Evolutionary conservation across 2,797 vertebrate genomes (phyloP).

Genomic region (Anguilla anguilla): DNA sequence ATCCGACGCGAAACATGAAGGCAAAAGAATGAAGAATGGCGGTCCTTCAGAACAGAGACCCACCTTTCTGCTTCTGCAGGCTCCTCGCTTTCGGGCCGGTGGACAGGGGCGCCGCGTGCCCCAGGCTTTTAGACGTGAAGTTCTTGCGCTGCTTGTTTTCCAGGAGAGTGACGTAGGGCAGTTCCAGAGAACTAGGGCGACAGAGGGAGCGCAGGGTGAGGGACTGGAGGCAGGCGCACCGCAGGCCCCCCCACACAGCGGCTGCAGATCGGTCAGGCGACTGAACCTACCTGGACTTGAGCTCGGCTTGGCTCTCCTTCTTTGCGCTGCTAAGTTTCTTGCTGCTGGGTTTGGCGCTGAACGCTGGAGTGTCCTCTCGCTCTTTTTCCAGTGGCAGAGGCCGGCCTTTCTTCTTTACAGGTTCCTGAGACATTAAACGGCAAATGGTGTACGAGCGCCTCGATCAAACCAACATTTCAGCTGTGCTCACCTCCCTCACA

Average conservation of each 20-base stretch:
- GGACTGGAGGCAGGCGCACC: not conserved
- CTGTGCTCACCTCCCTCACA: not conserved
- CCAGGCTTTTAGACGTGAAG: constrained; percentile 81
- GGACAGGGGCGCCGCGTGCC: constrained; percentile 64
- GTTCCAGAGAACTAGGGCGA: constrained; percentile 85
- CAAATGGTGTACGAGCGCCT: not conserved
- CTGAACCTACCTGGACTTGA: constrained; percentile 82
- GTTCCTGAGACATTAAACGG: constrained; percentile 73
- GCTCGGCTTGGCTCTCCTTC: constrained; percentile 83
- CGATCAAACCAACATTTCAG: not conserved
- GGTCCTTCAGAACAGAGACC: constrained; percentile 36
- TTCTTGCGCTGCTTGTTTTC: constrained; percentile 91
- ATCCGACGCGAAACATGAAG: not conserved
- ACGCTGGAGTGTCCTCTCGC: constrained; percentile 79
- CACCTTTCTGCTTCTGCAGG: constrained; percentile 84
- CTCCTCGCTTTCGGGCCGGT: constrained; percentile 80
- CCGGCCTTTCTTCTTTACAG: constrained; percentile 89
- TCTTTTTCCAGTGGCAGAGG: constrained; percentile 72
- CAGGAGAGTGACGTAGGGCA: constrained; percentile 82
- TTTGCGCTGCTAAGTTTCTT: constrained; percentile 82
- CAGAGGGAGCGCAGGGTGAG: constrained; percentile 32
- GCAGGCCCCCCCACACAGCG: not conserved
- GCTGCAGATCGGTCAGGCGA: not conserved
- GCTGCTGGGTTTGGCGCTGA: constrained; percentile 82
- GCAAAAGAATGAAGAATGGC: not conserved